Evolutionary conservation across 2,888 invertebrate species (phyloP).

Genomic region (Phorcus lineatus): DNA sequence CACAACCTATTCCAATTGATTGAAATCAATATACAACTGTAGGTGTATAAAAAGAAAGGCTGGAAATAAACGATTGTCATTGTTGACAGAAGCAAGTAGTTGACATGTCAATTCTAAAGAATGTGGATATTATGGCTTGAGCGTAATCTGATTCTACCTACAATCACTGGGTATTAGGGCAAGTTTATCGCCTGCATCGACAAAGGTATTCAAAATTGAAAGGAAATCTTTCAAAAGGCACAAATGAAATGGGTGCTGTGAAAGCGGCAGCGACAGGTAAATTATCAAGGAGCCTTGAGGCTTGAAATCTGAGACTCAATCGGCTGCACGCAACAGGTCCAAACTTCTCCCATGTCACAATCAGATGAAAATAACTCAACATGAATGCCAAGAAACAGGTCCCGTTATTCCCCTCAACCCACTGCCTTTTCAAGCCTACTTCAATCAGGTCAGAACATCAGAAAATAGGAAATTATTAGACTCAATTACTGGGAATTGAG

Average conservation of each 20-base stretch:
- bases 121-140: too few species aligned
- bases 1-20: too few species aligned
- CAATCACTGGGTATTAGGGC: too few species aligned
- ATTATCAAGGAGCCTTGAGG: neutral
- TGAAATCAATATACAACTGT: too few species aligned
- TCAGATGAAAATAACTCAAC: neutral
- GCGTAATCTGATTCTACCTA: too few species aligned
- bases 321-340: constrained; percentile 2
- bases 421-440: neutral
- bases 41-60: too few species aligned
- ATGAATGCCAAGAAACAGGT: neutral
- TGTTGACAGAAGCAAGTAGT: too few species aligned
- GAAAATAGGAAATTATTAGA: constrained; percentile 17
- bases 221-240: neutral
- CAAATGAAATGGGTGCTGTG: neutral
- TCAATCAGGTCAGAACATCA: constrained; percentile 13
- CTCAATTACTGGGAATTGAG: constrained; percentile 10
- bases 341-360: neutral
- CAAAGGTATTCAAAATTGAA: neutral
- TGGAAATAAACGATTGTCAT: too few species aligned
- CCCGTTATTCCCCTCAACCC: neutral
- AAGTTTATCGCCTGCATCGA: neutral
- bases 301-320: constrained; percentile 19
- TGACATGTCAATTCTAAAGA: too few species aligned
- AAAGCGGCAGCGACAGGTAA: neutral